phyloP scores from a whole-genome alignment of 2,797 vertebrate species.

The Danio jaintianensis region DNA sequence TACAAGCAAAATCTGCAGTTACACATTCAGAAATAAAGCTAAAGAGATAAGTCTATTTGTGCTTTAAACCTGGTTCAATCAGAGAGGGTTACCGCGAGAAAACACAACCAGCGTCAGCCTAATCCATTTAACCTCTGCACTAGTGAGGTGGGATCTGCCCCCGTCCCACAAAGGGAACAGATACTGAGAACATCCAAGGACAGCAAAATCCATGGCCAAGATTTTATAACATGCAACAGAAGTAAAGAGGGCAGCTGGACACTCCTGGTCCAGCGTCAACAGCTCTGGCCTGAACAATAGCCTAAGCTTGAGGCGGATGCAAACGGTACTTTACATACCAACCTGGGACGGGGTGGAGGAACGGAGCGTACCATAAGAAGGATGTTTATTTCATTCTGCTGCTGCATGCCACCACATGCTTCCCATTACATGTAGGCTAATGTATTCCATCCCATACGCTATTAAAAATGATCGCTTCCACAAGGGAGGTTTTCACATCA shows the following conservation, averaged over 20 bases:
- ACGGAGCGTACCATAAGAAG: constrained; percentile 8
- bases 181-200: neutral
- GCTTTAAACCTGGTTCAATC: neutral
- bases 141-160: too few relatives aligned
- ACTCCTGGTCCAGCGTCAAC: constrained; percentile 17
- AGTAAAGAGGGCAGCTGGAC: neutral
- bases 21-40: constrained; percentile 13
- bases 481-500: neutral
- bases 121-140: neutral
- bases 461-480: neutral
- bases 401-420: constrained; percentile 56
- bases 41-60: neutral
- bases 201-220: neutral
- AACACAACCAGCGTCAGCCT: neutral
- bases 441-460: constrained; percentile 45
- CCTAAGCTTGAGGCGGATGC: constrained; percentile 34
- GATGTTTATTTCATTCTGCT: constrained; percentile 58
- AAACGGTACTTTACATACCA: constrained; percentile 20
- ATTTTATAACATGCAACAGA: constrained; percentile 11
- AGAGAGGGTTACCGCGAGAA: constrained; percentile 10
- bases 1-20: neutral
- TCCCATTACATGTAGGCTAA: constrained; percentile 51
- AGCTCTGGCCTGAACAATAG: constrained; percentile 50
- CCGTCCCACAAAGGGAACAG: neutral
- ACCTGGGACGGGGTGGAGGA: constrained; percentile 34